Base-by-base conservation (phyloP, 2,113 vertebrate genomes). In the Leiothrix lutea region DNA sequence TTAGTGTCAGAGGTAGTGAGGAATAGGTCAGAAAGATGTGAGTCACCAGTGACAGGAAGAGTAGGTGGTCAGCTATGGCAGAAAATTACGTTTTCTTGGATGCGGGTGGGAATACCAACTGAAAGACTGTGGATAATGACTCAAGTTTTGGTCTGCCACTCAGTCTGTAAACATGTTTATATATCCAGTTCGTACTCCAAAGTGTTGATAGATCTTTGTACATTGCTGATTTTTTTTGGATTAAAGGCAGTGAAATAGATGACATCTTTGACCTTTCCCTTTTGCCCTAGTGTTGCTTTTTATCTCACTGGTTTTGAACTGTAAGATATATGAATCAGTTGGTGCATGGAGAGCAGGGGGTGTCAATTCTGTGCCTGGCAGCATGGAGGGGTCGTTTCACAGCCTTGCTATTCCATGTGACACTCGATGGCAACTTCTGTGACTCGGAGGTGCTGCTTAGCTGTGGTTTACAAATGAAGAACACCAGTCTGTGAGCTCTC, bases 51-150 rank as follows among this genome's bases (percentile, higher is more conserved):
- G 69, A 69, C 84, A 75, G 83, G 84, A 96, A 91, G 60, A 79
- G 56, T 67, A 87, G 36, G 61, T 94, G 73, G 89, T 89, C 93
- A 94, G 50, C 38, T 72, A 5, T 74, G 69, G 61, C 45, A 81
- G 80, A 80, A 86, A 86, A 92, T 58, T 51, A 44, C 15, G 1
- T 84, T 84, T 94, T 86, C 44, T 88, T 79, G 86, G 40, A 71
- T 91, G 47, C 19, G 62, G 40, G 40, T 95, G 33, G 65, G 78
- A 87, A 75, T 86, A 60, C n/a, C 69, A 84, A 31, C 62, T 81
- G 70, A 78, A 94, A 85, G 65, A 33, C 25, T 92, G 92, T 95
- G 94, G 86, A 92, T 66, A 84, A 56, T 95, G 95, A 94, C 87
- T 95, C 91, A 95, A 60, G 47, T 61, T 91, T 74, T 89, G 86